A percentile compares a stretch with the other conserved stretches of the same genome.
phyloP scores from a whole-genome alignment of 92 coral and sea anemone genomes.

The Palythoa caribaeorum region DNA sequence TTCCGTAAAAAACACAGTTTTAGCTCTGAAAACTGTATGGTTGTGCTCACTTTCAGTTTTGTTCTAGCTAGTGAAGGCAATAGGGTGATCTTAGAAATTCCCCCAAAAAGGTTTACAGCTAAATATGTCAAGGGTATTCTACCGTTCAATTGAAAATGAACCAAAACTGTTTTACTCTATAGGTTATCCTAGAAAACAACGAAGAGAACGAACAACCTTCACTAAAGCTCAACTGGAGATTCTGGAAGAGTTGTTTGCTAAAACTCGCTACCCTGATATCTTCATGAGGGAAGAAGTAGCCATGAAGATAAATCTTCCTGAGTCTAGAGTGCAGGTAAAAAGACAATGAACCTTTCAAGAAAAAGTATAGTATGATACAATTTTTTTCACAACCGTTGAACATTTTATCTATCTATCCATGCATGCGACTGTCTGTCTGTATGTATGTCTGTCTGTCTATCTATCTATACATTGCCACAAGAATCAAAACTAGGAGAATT shows the following conservation, averaged over 20 bases:
- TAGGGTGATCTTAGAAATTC: no score
- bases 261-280: conserved; percentile 94
- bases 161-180: neutral
- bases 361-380: neutral
- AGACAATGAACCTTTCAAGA: no score
- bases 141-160: neutral
- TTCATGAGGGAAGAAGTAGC: conserved; percentile 99
- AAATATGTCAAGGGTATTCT: neutral
- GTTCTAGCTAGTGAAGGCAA: no score
- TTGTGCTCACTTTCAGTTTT: no score
- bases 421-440: no score
- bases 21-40: no score
- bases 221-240: conserved; percentile 98
- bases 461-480: no score
- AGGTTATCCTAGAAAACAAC: conserved; percentile 94
- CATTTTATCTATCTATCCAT: no score
- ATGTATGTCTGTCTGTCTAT: no score
- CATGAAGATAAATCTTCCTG: conserved; percentile 95
- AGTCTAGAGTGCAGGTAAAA: conserved; percentile 95
- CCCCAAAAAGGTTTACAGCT: neutral
- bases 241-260: conserved; percentile 90
- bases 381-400: no score
- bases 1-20: no score
- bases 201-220: conserved; percentile 95
- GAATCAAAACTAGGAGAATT: no score